Evolutionary conservation across 2,797 vertebrate species (phyloP).

Genomic region (Semaprochilodus insignis): DNA sequence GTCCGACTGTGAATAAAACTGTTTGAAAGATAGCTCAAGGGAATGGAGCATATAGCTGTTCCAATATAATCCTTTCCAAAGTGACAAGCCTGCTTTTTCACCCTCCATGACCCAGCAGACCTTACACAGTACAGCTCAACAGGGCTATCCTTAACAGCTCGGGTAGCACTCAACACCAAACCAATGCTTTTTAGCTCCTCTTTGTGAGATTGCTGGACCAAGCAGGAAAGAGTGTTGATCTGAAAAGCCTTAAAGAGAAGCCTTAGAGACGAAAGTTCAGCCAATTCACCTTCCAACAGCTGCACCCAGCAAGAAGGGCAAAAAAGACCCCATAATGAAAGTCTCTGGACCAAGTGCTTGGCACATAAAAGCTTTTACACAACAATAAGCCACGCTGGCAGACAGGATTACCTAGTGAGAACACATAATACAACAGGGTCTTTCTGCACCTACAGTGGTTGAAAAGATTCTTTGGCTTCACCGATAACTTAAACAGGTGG

Average conservation of each 20-base stretch:
- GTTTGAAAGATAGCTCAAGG: background rate
- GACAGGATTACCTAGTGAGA: background rate
- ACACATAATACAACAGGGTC: background rate
- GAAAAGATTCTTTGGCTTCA: background rate
- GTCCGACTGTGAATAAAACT: background rate
- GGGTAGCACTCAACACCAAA: background rate
- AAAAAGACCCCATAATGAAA: background rate
- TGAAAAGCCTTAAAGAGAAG: background rate
- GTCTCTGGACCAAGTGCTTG: background rate
- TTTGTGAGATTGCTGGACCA: background rate
- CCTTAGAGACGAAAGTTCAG: background rate
- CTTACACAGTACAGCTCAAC: background rate
- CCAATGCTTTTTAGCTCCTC: conserved; percentile 14
- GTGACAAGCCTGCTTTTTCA: background rate
- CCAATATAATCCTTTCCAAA: background rate
- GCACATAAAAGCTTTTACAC: background rate
- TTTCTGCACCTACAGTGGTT: background rate
- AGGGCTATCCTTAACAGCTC: background rate
- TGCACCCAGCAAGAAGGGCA: background rate
- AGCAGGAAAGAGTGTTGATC: background rate
- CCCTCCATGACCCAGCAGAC: background rate
- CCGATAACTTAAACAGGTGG: too few species aligned
- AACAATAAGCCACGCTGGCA: background rate
- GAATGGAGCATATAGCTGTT: background rate
- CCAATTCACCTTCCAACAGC: background rate